phyloP scores from a whole-genome alignment of 1,140 invertebrate species.

The Drosophila aff. region DNA sequence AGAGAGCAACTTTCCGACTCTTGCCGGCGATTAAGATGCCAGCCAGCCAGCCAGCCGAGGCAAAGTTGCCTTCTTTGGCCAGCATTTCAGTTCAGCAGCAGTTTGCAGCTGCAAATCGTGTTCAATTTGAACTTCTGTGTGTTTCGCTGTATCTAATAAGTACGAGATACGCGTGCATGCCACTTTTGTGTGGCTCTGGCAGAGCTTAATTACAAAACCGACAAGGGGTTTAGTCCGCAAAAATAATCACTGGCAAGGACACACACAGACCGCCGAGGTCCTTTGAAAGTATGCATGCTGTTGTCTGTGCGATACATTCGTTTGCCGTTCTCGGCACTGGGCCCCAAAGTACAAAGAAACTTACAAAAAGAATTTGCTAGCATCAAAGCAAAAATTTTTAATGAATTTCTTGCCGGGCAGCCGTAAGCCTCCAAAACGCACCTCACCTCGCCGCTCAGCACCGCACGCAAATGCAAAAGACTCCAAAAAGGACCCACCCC shows the following conservation, averaged over 20 bases:
- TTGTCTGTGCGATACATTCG: slow-evolving; percentile 48
- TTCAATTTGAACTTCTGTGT: slow-evolving; percentile 55
- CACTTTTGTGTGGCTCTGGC: slow-evolving; percentile 32
- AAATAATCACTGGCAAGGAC: slow-evolving; percentile 58
- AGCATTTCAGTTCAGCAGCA: slow-evolving; percentile 36
- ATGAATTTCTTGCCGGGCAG: slow-evolving; percentile 78
- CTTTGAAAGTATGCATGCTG: slow-evolving; percentile 47
- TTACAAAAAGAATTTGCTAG: slow-evolving; percentile 80
- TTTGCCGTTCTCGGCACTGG: background rate
- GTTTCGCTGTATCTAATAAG: slow-evolving; percentile 21
- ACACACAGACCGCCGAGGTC: slow-evolving; percentile 43
- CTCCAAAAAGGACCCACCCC: slow-evolving; percentile 33
- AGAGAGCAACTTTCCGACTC: slow-evolving; percentile 54
- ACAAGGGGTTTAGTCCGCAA: slow-evolving; percentile 35
- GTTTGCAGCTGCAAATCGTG: slow-evolving; percentile 31
- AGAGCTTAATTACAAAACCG: slow-evolving; percentile 68
- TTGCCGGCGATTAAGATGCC: slow-evolving; percentile 68
- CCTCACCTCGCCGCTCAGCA: slow-evolving; percentile 19
- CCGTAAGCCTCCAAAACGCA: slow-evolving; percentile 73
- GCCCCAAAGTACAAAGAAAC: slow-evolving; percentile 63
- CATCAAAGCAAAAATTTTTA: slow-evolving; percentile 84
- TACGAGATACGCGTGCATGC: slow-evolving; percentile 25
- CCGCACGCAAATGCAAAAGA: slow-evolving; percentile 57
- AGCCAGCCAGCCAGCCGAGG: slow-evolving; percentile 34
- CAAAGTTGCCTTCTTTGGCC: slow-evolving; percentile 51